phyloP scores from a whole-genome alignment of 2,113 vertebrate species.

The Zingel zingel region DNA sequence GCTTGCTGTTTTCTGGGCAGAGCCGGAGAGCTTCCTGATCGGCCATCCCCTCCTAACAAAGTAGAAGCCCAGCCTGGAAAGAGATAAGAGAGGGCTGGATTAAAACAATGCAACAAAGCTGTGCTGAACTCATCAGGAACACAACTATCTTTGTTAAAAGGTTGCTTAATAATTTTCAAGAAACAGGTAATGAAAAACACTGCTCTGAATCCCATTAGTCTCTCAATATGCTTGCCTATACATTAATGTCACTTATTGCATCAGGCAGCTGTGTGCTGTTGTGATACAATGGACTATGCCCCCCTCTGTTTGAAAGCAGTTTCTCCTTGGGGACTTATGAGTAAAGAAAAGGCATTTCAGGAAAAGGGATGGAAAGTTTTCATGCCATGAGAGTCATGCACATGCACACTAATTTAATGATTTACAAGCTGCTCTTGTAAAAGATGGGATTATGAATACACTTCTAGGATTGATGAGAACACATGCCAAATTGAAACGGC shows the following conservation, averaged over 20 bases:
- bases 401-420: not conserved
- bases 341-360: conserved; percentile 16
- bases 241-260: conserved; percentile 33
- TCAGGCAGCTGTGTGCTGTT: not conserved
- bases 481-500: not conserved
- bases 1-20: conserved; percentile 96
- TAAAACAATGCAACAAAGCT: conserved; percentile 22
- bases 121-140: conserved; percentile 2
- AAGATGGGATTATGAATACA: conserved; percentile 11
- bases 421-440: conserved; percentile 33
- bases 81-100: conserved; percentile 50
- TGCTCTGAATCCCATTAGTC: not conserved
- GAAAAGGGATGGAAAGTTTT: conserved; percentile 12
- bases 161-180: not conserved
- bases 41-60: conserved; percentile 75
- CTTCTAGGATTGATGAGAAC: conserved; percentile 3
- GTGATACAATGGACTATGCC: not conserved
- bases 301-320: conserved; percentile 13
- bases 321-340: conserved; percentile 30
- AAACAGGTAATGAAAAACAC: not conserved
- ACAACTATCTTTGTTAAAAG: conserved; percentile 8
- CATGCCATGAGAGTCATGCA: not conserved
- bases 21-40: conserved; percentile 90
- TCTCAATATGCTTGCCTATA: not conserved
- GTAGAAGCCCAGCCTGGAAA: conserved; percentile 87